A percentile compares a stretch with the other conserved stretches of the same genome.
phyloP scores from a whole-genome alignment of 2,113 vertebrate species.

The Phalacrocorax carbo region DNA sequence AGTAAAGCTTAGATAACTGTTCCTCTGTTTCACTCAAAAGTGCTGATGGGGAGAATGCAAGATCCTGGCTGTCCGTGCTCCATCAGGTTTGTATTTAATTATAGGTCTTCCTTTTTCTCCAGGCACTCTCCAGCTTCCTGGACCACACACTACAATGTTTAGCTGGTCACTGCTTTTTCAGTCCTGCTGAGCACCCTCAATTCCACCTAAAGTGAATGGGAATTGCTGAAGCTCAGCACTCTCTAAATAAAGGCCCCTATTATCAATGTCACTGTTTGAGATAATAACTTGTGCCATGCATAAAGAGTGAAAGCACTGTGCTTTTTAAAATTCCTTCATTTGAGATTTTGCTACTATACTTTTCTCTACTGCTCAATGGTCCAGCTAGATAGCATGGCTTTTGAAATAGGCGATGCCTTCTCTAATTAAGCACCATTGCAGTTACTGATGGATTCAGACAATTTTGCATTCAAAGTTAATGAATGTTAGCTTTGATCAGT shows the following conservation, averaged over 20 bases:
- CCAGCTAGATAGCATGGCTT: constrained; percentile 56
- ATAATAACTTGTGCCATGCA: constrained; percentile 58
- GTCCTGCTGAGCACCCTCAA: constrained; percentile 63
- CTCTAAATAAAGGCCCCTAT: constrained; percentile 61
- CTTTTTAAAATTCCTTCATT: constrained; percentile 58
- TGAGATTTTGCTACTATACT: constrained; percentile 44
- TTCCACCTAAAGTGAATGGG: constrained; percentile 63
- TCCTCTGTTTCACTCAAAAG: constrained; percentile 32
- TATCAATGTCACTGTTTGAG: constrained; percentile 58
- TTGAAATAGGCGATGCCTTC: constrained; percentile 54
- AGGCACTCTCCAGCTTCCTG: constrained; percentile 55
- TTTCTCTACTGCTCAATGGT: constrained; percentile 52
- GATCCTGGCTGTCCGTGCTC: constrained; percentile 17
- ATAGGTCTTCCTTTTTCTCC: constrained; percentile 51
- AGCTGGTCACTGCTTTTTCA: constrained; percentile 44
- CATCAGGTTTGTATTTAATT: constrained; percentile 63
- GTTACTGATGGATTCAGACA: constrained; percentile 62
- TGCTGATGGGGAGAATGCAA: constrained; percentile 5
- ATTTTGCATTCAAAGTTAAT: constrained; percentile 68
- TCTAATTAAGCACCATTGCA: constrained; percentile 56
- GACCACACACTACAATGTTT: constrained; percentile 62
- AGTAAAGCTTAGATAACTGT: constrained; percentile 21
- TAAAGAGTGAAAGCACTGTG: constrained; percentile 57
- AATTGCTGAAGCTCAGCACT: constrained; percentile 68
- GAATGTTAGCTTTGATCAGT: constrained; percentile 65